Evolutionary conservation across 1,140 invertebrate species (phyloP).

Genomic region (Schlechtendalia chinensis): DNA sequence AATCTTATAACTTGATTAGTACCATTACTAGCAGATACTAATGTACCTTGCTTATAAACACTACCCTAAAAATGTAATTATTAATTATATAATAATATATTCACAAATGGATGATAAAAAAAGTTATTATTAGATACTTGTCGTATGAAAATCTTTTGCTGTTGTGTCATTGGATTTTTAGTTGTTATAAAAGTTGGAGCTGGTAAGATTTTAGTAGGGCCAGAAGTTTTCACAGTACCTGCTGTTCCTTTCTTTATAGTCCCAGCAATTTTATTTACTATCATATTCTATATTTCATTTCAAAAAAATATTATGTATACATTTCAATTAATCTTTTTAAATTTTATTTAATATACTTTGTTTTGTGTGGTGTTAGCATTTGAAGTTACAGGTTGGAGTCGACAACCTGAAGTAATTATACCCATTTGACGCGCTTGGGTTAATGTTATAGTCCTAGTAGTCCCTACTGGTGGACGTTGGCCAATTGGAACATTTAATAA

Average conservation of each 20-base stretch:
- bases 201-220: conserved; percentile 70
- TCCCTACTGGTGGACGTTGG: conserved; percentile 54
- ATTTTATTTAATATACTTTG: conserved; percentile 22
- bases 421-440: conserved; percentile 70
- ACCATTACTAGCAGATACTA: conserved; percentile 47
- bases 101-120: neutral
- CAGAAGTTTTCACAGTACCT: conserved; percentile 51
- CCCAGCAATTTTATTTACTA: conserved; percentile 59
- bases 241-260: conserved; percentile 53
- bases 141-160: conserved; percentile 64
- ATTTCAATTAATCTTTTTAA: neutral
- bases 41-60: conserved; percentile 51
- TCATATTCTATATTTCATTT: conserved; percentile 56
- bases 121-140: conserved; percentile 56
- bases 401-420: conserved; percentile 60
- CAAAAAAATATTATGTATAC: conserved; percentile 36
- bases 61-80: conserved; percentile 25
- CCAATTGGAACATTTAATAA: conserved; percentile 41
- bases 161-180: conserved; percentile 58
- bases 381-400: conserved; percentile 60
- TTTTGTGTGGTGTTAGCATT: conserved; percentile 19
- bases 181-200: conserved; percentile 59
- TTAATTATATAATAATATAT: neutral
- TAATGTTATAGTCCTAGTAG: conserved; percentile 69
- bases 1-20: conserved; percentile 27